Evolutionary conservation across 2,113 vertebrate species (phyloP).

Genomic region (Nymphicus hollandicus): DNA sequence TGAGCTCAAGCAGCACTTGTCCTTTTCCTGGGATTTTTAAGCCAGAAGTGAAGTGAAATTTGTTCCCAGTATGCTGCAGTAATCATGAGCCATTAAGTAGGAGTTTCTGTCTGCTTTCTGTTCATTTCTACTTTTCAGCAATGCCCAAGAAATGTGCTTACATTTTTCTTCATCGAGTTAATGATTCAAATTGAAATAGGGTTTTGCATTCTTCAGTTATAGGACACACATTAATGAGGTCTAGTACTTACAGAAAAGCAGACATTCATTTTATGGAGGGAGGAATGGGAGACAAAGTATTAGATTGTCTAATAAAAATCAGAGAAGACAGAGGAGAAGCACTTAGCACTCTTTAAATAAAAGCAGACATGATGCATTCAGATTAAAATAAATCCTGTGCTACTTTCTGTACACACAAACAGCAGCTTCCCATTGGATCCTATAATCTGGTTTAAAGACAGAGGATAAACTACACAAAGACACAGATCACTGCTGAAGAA

Average conservation of each 20-base stretch:
- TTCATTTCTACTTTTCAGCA: neutral
- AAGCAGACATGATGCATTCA: neutral
- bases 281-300: neutral
- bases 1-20: neutral
- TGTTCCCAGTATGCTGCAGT: neutral
- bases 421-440: neutral
- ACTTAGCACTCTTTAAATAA: slow-evolving; percentile 28
- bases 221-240: neutral
- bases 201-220: neutral
- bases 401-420: neutral
- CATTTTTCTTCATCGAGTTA: neutral
- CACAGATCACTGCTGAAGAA: neutral
- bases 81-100: neutral
- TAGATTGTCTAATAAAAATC: slow-evolving; percentile 37
- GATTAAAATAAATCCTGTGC: neutral
- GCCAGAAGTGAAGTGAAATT: neutral
- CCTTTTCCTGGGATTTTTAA: neutral
- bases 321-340: slow-evolving; percentile 23
- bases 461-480: neutral
- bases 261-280: slow-evolving; percentile 10
- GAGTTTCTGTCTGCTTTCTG: neutral
- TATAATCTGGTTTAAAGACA: neutral
- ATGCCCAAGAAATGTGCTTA: slow-evolving; percentile 19
- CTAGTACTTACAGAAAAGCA: slow-evolving; percentile 17
- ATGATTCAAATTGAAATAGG: neutral